These are phyloP conservation scores for Pelvicachromis taeniatus DNA, from an alignment of 2,113 vertebrate species.

Conservation along the genomic window DNA sequence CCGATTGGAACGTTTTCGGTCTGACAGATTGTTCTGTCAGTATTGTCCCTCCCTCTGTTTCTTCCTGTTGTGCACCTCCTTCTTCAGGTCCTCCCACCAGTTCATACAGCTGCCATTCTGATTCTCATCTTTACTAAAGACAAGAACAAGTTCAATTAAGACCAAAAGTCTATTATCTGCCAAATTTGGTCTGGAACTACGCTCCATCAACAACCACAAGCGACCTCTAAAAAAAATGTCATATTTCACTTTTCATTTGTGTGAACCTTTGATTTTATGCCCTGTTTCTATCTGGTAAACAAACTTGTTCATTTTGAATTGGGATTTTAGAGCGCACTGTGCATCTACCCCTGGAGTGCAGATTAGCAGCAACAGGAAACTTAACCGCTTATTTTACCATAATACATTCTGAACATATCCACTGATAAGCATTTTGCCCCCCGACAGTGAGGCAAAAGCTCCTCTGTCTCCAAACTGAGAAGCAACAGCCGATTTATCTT, in stretches of 20 bases:
- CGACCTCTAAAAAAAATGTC: background rate
- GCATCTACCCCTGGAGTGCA: background rate
- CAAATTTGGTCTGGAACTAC: background rate
- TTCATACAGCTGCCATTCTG: constrained; percentile 1
- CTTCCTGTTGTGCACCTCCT: constrained; percentile 33
- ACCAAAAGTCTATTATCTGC: background rate
- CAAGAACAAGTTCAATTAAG: background rate
- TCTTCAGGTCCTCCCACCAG: constrained; percentile 26
- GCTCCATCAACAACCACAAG: background rate
- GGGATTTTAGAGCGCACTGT: background rate
- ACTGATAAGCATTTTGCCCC: constrained; percentile 14
- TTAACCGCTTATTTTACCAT: constrained; percentile 16
- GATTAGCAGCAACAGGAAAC: constrained; percentile 5
- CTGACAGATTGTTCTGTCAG: constrained; percentile 51
- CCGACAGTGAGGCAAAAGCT: constrained; percentile 6
- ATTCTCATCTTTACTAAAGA: background rate
- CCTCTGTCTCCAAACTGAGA: constrained; percentile 2
- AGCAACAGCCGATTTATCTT: constrained; percentile 39
- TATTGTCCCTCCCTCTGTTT: constrained; percentile 12
- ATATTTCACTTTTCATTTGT: background rate
- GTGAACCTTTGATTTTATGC: background rate
- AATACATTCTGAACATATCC: background rate
- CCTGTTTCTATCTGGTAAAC: background rate
- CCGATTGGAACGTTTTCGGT: constrained; percentile 59
- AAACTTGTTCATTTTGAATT: background rate